Evolutionary conservation across 2,797 vertebrate species (phyloP), one percentile per base, ranked within the genome.

Genomic region (Podarcis siculus): DNA sequence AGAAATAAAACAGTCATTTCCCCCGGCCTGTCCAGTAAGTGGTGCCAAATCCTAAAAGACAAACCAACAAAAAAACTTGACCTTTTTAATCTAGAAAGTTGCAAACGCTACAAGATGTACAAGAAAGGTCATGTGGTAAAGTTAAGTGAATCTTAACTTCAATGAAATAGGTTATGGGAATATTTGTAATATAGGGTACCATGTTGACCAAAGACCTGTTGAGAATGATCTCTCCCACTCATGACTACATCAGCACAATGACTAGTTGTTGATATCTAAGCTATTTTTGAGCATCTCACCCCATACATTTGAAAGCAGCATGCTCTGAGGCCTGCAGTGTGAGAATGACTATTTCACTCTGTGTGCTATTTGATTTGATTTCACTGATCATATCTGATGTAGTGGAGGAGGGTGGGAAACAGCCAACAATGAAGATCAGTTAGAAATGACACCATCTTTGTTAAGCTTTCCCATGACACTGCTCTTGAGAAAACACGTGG

Each of bases 401-500:
- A 82, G 2, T n/a, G 30, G 69, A 32, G 69, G 13, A 25, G 25
- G 21, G 3, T 15, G 37, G 37, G 58, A 4, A 37, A 85, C 86
- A 93, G 15, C 23, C 7, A 4, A 83, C 86, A 12, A 58, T 85
- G 1, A 86, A 90, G 86, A 86, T 45, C 0, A 72, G 0, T 71
- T 83, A 23, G 79, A 82, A 91, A 5, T 81, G 3, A 75, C 89
- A 86, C 6, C 72, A 82, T 87, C 82, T 87, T 91, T 71, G 86
- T 25, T 71, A 86, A 87, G 64, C 12, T 75, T 80, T 87, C 84
- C 17, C 9, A 0, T 82, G 17, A 49, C 8, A 49, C 9, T 73
- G 88, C 75, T 89, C n/a, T 35, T 61, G 64, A 15, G 0, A 3
- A 1, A 0, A 5, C 3, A 10, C 9, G 49, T 0, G 78, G 66